Conservation (phyloP, 1,140 invertebrate species). For the Stegodyphus dumicola region DNA sequence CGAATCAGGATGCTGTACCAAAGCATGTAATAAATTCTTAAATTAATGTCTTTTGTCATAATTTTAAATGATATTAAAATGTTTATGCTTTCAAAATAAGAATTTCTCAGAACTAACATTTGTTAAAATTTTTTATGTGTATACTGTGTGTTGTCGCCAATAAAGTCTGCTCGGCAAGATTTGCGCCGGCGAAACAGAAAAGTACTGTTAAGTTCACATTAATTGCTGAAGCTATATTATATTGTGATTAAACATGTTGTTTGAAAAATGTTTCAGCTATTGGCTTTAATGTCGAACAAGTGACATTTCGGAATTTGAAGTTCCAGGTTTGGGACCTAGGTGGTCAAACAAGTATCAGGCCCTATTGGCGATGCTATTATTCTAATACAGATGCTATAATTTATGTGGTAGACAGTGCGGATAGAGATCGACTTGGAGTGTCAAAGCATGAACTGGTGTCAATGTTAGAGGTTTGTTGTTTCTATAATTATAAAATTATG, state of each 20-base stretch:
- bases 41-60: too few species aligned
- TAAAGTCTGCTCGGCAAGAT: too few species aligned
- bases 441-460: conserved; percentile 98
- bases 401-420: conserved; percentile 99
- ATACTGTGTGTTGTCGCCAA: too few species aligned
- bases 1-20: too few species aligned
- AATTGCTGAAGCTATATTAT: background rate
- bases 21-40: too few species aligned
- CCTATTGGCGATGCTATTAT: conserved; percentile 99
- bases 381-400: conserved; percentile 99
- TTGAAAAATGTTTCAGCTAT: conserved; percentile 73
- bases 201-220: background rate
- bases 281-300: conserved; percentile 86
- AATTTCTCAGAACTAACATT: too few species aligned
- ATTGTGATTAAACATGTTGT: background rate
- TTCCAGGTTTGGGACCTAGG: conserved; percentile 90
- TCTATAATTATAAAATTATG: too few species aligned
- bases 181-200: too few species aligned
- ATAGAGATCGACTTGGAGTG: conserved; percentile 97
- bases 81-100: too few species aligned
- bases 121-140: too few species aligned
- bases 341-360: conserved; percentile 98
- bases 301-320: conserved; percentile 60
- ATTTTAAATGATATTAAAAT: too few species aligned
- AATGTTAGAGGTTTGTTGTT: conserved; percentile 84